Evolutionary conservation across 1,140 invertebrate genomes (phyloP), one percentile per base, ranked within the genome.

Genomic region (Pygmarrhopalites habei): DNA sequence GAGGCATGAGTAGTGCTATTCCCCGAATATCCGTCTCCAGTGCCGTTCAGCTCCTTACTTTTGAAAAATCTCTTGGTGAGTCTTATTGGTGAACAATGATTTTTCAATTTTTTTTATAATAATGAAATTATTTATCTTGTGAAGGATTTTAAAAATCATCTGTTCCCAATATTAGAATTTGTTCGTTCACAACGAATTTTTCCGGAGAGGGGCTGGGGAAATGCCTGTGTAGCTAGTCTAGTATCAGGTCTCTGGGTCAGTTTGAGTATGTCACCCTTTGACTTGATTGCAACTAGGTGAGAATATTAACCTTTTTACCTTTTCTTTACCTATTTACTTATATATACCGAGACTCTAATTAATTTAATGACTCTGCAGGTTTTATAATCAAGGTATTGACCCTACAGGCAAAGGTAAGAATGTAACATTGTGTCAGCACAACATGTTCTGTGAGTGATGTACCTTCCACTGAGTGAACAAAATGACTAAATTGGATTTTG

Each of bases 231-330:
- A 12, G 85, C 87, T 2, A 87, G 88, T 26, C 82, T 88, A 70
- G 75, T 91, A 15, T 88, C 89, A 17, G 91, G 91, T 1, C 74
- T 89, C 17, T 82, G 86, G 17, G 88, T 94, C 72, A 86, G 87
- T 0, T 52, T 90, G 0, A 83, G 83, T 43, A 90, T 94, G 78
- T 92, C 90, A 30, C 92, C 92, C 0, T 91, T 94, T 70, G 92
- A 96, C 77, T 86, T 94, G 0, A 82, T 95, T 41, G 86, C 90
- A 1, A 94, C 90, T 0, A 80, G n/a, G n/a, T n/a, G n/a, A n/a
- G n/a, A n/a, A n/a, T n/a, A n/a, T n/a, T n/a, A n/a, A n/a, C 46
- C 12, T 10, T 49, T 14, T 49, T 49, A 49, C 46, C n/a, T n/a
- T n/a, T n/a, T n/a, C n/a, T n/a, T n/a, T n/a, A n/a, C n/a, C n/a